A percentile compares a stretch with the other conserved stretches of the same genome.
Conservation (phyloP, 2,113 vertebrate species). For the Egretta garzetta region DNA sequence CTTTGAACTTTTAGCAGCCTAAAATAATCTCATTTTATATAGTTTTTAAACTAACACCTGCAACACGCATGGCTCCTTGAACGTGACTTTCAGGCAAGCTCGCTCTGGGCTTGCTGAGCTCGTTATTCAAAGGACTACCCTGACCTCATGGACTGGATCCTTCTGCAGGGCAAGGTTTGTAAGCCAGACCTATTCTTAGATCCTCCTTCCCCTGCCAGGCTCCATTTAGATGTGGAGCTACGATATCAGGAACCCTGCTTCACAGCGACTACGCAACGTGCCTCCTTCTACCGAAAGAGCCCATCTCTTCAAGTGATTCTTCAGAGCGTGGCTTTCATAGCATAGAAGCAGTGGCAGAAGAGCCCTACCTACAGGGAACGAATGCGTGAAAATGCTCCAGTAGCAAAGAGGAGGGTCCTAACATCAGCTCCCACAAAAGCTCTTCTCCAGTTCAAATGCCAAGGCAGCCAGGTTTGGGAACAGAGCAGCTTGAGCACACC, state of each 20-base stretch:
- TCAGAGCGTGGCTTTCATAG: rapidly evolving
- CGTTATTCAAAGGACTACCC: rapidly evolving
- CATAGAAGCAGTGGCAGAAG: rapidly evolving
- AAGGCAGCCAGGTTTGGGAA: not conserved
- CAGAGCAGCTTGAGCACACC: rapidly evolving
- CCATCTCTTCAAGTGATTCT: not conserved
- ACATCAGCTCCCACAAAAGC: not conserved
- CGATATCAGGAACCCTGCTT: not conserved
- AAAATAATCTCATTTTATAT: not conserved
- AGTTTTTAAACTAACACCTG: not conserved
- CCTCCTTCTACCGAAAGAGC: not conserved
- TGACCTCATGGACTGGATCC: rapidly evolving
- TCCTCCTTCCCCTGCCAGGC: not conserved
- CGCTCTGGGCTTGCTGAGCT: not conserved
- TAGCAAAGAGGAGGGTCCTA: rapidly evolving
- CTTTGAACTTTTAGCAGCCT: not conserved
- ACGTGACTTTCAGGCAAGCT: too few species aligned
- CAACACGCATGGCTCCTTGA: rapidly evolving
- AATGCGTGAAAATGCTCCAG: rapidly evolving
- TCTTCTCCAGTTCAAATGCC: not conserved
- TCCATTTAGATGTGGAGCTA: not conserved
- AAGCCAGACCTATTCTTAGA: not conserved
- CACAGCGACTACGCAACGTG: not conserved
- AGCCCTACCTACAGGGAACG: rapidly evolving
- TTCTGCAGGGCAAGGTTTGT: too few species aligned